These are phyloP conservation scores for Periphyllus acericola DNA, from an alignment of 2,888 invertebrate genomes.

Conservation along the genomic window DNA sequence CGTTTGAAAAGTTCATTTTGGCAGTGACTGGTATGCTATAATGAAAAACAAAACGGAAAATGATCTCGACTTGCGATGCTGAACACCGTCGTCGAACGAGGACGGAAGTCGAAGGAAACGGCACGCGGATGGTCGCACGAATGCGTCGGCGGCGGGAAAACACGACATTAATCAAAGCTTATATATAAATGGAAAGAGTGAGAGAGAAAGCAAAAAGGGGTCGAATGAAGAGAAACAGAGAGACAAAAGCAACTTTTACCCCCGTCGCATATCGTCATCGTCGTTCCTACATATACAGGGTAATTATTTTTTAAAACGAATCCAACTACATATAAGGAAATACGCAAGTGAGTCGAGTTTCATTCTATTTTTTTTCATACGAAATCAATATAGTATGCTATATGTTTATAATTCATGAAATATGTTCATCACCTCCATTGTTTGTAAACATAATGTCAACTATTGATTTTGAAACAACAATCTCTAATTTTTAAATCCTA, in stretches of 20 bases:
- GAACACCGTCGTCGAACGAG: not conserved
- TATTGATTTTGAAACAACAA: too few relatives aligned
- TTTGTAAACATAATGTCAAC: too few relatives aligned
- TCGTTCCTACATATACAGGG: not conserved
- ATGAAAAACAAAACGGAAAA: conserved; percentile 5
- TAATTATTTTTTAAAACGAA: too few relatives aligned
- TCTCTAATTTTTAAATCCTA: too few relatives aligned
- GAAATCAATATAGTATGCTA: too few relatives aligned
- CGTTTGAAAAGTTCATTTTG: not conserved
- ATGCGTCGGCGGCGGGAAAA: not conserved
- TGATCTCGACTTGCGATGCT: not conserved
- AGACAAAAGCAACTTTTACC: not conserved
- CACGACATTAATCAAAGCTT: not conserved
- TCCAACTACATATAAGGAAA: too few relatives aligned
- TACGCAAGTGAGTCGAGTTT: too few relatives aligned
- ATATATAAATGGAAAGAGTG: not conserved
- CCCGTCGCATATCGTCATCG: not conserved
- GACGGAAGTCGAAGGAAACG: not conserved
- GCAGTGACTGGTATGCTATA: not conserved
- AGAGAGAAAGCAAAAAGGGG: not conserved
- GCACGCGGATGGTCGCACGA: not conserved
- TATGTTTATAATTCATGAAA: too few relatives aligned
- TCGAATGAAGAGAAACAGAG: not conserved
- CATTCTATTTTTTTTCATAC: too few relatives aligned
- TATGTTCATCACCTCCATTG: too few relatives aligned